phyloP scores from a whole-genome alignment of 1,140 invertebrate species.

The Galleria mellonella region DNA sequence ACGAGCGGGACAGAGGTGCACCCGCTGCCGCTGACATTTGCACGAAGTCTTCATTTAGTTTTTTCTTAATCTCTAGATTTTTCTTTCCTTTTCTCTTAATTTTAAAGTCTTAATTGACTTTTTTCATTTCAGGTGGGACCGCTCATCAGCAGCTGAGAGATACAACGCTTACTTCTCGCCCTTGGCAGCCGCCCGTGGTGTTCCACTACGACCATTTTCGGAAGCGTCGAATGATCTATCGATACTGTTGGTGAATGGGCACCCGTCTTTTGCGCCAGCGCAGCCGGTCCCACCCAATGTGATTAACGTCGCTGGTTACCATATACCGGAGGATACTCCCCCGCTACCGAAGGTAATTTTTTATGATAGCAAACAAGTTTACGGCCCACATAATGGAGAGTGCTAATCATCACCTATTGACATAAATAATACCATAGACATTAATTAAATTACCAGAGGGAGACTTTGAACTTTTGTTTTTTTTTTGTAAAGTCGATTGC shows the following conservation, averaged over 20 bases:
- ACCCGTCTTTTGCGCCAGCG: constrained; percentile 64
- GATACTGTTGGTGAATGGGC: constrained; percentile 73
- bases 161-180: constrained; percentile 29
- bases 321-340: constrained; percentile 54
- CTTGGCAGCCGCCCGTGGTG: constrained; percentile 29
- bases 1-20: too few species aligned
- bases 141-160: not conserved
- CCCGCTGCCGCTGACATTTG: too few species aligned
- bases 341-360: constrained; percentile 39
- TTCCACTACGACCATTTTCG: constrained; percentile 24
- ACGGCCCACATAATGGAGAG: too few species aligned
- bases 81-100: too few species aligned
- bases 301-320: constrained; percentile 73
- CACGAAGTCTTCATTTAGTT: too few species aligned
- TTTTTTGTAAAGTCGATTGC: too few species aligned
- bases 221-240: constrained; percentile 46
- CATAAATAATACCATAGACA: too few species aligned
- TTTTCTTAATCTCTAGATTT: too few species aligned
- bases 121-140: constrained; percentile 14
- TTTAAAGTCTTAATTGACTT: too few species aligned
- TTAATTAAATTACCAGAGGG: too few species aligned
- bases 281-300: constrained; percentile 73
- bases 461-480: too few species aligned
- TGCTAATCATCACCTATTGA: too few species aligned
- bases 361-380: not conserved